Conservation (phyloP, 2,113 vertebrate species). For the Panurus biarmicus region DNA sequence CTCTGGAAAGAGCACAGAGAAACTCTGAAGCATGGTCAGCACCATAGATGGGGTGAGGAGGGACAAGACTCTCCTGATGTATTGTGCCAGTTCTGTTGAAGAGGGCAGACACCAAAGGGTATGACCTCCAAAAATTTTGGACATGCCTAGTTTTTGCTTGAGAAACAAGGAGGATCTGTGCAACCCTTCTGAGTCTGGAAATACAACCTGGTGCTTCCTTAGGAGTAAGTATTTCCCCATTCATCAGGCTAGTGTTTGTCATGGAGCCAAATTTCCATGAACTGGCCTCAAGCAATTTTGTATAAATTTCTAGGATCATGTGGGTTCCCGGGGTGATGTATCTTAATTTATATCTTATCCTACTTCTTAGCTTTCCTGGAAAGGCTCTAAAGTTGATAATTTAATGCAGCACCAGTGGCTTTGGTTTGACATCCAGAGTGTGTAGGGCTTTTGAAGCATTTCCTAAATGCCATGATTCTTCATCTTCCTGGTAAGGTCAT, state of each 20-base stretch:
- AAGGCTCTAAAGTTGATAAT: background rate
- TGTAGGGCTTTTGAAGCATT: background rate
- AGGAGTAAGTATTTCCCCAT: background rate
- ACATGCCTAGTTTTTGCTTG: background rate
- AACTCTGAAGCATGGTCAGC: background rate
- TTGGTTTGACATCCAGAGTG: background rate
- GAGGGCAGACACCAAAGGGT: background rate
- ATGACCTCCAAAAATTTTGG: background rate
- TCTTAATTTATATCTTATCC: background rate
- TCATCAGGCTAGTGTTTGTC: accelerated
- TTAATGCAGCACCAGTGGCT: background rate
- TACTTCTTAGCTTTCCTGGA: background rate
- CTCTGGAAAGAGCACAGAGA: background rate
- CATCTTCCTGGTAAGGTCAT: background rate
- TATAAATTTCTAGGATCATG: background rate
- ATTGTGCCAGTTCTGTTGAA: background rate
- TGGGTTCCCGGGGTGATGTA: background rate
- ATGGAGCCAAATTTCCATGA: background rate
- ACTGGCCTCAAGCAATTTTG: background rate
- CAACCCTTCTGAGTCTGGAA: background rate
- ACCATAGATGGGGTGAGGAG: accelerated
- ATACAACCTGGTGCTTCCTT: background rate
- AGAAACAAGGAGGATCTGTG: background rate
- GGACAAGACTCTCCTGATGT: background rate
- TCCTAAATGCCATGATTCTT: background rate